Evolutionary conservation across 2,113 vertebrate species (phyloP).

Genomic region (western clawed frog (Xenopus tropicalis)): UCB_Xtro_10.0 CM004443.2:191615501-191616000

Average conservation of each 20-base stretch:
- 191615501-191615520: conserved; percentile 60
- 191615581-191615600: conserved; percentile 61
- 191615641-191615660: conserved; percentile 50
- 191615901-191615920: too few species aligned
- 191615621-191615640: conserved; percentile 51
- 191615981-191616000: too few species aligned
- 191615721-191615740: too few species aligned
- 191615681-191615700: conserved; percentile 65
- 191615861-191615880: too few species aligned
- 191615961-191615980: too few species aligned
- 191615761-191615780: neutral
- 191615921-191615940: too few species aligned
- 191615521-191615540: conserved; percentile 88
- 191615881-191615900: too few species aligned
- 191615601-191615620: conserved; percentile 51
- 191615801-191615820: too few species aligned
- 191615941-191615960: too few species aligned
- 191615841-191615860: too few species aligned
- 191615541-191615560: conserved; percentile 50
- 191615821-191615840: too few species aligned
- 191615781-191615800: conserved; percentile 4
- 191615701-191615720: conserved; percentile 44
- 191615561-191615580: conserved; percentile 46
- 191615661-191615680: conserved; percentile 49
- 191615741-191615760: too few species aligned